Conservation (phyloP, 2,888 invertebrate genomes). For the Trichogramma evanescens region DNA sequence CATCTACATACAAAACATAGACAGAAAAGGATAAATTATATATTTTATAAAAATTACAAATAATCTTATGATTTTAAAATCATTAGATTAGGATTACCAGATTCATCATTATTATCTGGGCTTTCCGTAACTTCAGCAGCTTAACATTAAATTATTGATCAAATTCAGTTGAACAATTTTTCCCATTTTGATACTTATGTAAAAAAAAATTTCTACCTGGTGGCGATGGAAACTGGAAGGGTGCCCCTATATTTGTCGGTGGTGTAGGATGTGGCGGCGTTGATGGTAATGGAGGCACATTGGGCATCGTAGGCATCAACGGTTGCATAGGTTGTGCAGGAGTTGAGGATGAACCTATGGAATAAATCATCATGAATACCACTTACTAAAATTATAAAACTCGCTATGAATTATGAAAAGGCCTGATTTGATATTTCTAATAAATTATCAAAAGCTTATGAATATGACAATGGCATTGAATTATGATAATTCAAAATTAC, state of each 20-base stretch:
- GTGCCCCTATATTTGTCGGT: conserved; percentile 26
- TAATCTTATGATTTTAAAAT: neutral
- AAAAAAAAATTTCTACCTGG: conserved; percentile 23
- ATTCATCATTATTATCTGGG: conserved; percentile 10
- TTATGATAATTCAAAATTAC: conserved; percentile 4
- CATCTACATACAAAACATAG: too few species aligned
- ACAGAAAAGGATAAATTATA: neutral
- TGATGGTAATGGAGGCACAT: neutral
- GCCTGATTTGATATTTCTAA: too few species aligned
- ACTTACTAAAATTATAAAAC: too few species aligned
- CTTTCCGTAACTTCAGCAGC: neutral
- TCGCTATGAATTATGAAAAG: too few species aligned
- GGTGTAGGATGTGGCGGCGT: conserved; percentile 20
- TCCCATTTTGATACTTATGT: neutral
- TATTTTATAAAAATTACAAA: neutral
- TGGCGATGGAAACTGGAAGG: conserved; percentile 32
- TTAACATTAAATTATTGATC: neutral
- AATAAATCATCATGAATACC: too few species aligned
- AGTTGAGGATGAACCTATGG: too few species aligned
- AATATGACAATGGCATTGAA: neutral
- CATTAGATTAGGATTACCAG: conserved; percentile 12
- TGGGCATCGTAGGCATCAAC: too few species aligned
- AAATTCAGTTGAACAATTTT: neutral
- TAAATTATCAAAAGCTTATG: too few species aligned
- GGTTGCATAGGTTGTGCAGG: too few species aligned